Conservation (phyloP, 2,113 vertebrate species). For the Corythornis vintsioides region DNA sequence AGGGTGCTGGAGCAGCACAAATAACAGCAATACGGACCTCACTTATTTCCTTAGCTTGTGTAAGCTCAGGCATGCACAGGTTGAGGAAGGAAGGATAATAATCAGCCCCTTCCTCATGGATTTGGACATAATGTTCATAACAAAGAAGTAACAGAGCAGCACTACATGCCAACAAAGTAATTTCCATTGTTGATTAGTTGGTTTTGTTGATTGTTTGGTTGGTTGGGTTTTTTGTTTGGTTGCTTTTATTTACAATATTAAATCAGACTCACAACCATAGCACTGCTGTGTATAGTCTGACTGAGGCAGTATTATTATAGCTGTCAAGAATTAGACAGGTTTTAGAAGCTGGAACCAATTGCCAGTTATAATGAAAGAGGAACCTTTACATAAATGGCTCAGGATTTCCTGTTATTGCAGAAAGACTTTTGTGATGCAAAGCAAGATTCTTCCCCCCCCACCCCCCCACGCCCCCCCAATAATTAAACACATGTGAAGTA, state of each 20-base stretch:
- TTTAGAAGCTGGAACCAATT: conserved; percentile 75
- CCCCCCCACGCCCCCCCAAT: neutral
- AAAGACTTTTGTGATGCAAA: conserved; percentile 68
- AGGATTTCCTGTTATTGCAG: conserved; percentile 77
- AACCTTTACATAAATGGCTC: conserved; percentile 67
- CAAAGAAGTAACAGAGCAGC: neutral
- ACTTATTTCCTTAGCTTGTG: neutral
- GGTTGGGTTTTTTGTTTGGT: neutral
- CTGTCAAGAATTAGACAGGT: conserved; percentile 41
- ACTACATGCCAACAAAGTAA: neutral
- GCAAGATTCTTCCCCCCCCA: conserved; percentile 15
- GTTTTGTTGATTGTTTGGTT: neutral
- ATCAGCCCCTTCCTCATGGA: neutral
- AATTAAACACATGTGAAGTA: conserved; percentile 77
- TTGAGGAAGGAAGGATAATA: neutral
- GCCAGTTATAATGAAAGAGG: conserved; percentile 59
- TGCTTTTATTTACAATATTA: neutral
- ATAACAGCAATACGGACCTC: neutral
- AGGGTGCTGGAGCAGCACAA: neutral
- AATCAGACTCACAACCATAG: neutral
- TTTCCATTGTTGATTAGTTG: neutral
- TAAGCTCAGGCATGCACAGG: neutral
- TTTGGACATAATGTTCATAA: neutral
- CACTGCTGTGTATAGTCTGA: neutral
- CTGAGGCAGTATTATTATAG: conserved; percentile 35